Evolutionary conservation across 2,888 invertebrate genomes (phyloP).

Genomic region (Leucophora obtusa): DNA sequence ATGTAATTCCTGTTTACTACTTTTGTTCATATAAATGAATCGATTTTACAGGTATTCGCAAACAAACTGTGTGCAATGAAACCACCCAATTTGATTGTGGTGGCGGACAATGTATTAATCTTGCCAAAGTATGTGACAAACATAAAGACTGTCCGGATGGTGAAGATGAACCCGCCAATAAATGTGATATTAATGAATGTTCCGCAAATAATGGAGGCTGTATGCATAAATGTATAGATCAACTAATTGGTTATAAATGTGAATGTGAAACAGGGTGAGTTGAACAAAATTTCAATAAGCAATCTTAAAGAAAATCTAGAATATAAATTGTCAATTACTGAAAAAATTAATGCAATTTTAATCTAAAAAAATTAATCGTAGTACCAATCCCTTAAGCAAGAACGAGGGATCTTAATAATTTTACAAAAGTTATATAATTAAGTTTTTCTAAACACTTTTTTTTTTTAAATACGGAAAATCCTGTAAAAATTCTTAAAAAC

Average conservation of each 20-base stretch:
- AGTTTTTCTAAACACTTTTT: too few species aligned
- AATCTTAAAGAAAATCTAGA: too few species aligned
- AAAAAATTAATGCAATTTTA: too few species aligned
- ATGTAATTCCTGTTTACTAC: background rate
- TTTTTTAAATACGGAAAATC: too few species aligned
- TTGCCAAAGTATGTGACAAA: conserved; percentile 89
- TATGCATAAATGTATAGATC: conserved; percentile 90
- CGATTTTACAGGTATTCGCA: conserved; percentile 53
- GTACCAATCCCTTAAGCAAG: too few species aligned
- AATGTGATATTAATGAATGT: conserved; percentile 90
- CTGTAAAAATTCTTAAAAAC: too few species aligned
- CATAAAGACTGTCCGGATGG: conserved; percentile 92
- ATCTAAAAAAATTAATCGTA: too few species aligned
- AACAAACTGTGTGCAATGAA: conserved; percentile 83
- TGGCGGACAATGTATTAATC: conserved; percentile 89
- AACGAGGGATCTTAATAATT: too few species aligned
- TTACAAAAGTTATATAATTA: too few species aligned
- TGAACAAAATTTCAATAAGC: background rate
- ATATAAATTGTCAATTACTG: too few species aligned
- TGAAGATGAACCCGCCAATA: conserved; percentile 90
- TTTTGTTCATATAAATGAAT: too few species aligned
- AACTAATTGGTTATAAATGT: conserved; percentile 88
- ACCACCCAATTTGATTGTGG: conserved; percentile 92
- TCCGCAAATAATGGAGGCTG: conserved; percentile 90
- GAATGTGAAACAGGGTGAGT: conserved; percentile 86